Base-by-base conservation (phyloP, 92 coral and sea anemone genomes). In the Zoanthus gigantus region DNA sequence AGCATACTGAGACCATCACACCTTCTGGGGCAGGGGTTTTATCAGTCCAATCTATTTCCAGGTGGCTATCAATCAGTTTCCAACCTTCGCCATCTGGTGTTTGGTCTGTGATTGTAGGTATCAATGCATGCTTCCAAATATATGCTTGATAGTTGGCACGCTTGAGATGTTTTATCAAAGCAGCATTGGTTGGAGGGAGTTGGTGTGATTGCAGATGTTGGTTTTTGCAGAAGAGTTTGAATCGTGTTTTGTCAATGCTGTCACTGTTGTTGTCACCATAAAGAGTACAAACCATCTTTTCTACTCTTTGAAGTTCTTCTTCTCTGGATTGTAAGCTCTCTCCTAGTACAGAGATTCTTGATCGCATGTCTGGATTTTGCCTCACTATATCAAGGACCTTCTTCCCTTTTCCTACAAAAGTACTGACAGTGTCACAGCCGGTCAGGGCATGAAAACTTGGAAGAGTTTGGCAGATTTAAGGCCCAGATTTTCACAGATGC, bases 401-500 rank as follows among this genome's bases (percentile, higher is more conserved):
- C 58, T 93, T 93, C 56, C 93, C 93, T 90, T 93, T 93, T 1
- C 86, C 77, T 18, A 57, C 91, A 72, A 92, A 90, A 5, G 83
- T 46, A 58, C 93, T 90, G 6, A 92, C 86, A 6, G 84, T 76
- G 56, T 92, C 92, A 82, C 92, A 92, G 1, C 87, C 95, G 17
- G 95, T 92, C 1, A 90, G 73, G 15, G 93, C 92, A 74, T 93
- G 93, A 4, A 93, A 78, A 9, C 95, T 74, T 74, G 91, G 93
- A 5, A 93, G 68, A 18, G 78, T 90, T 4, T 52, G 72, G 54
- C 95, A 87, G 10, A 87, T 68, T 44, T 78, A 78, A 15, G 13
- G 65, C 93, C 93, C 37, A 93, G 93, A 60, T 79, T 16, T 61
- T 93, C 90, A 65, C 94, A 85, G 13, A 71, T 75, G 9, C 73